Base-by-base conservation (phyloP, 2,888 invertebrate genomes). In the Brachypterus glaber region DNA sequence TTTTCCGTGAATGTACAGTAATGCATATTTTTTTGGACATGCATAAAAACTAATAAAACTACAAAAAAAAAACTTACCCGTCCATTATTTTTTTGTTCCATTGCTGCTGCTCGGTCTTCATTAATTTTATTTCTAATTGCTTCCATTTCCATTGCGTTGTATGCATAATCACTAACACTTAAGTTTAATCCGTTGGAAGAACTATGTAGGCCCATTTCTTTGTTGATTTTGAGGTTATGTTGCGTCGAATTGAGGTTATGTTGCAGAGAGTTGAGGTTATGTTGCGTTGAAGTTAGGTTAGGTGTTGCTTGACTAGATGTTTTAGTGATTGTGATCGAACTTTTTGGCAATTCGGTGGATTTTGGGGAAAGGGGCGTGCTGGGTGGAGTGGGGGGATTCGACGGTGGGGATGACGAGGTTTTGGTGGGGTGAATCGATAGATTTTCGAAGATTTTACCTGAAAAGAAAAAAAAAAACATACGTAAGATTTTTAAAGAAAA, bases 351-450 rank as follows among this genome's bases (percentile, higher is more conserved):
- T 16, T 50, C 52, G 43, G 47, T 47, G 27, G 54, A 51, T 50
- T 60, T 62, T 5, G 68, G 68, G 2, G 66, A 65, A 17, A 67
- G 56, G 15, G 70, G 69, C 2, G 69, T 69, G 39, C 66, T 63
- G n/a, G 70, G 70, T 2, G 69, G 69, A 13, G 70, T 70, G 8
- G 70, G 69, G 3, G 70, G 69, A 49, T 69, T 68, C n/a, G 64
- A 64, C 7, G 64, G 62, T 8, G 67, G 64, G 8, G 61, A 52
- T 4, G 35, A 32, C 25, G 49, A 41, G 26, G 48, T 48, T 43
- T 48, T 51, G 30, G 40, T 18, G 17, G 58, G 53, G 35, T 60
- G 59, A 44, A 64, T 51, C 21, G 59, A 55, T 37, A 69, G 58
- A 47, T 66, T 68, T 50, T 69, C 69, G 55, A 69, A 57, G 42